Percentiles rank a stretch among this genome's conserved stretches.
phyloP scores from a whole-genome alignment of 2,888 invertebrate species.

The Eristalis intricaria region DNA sequence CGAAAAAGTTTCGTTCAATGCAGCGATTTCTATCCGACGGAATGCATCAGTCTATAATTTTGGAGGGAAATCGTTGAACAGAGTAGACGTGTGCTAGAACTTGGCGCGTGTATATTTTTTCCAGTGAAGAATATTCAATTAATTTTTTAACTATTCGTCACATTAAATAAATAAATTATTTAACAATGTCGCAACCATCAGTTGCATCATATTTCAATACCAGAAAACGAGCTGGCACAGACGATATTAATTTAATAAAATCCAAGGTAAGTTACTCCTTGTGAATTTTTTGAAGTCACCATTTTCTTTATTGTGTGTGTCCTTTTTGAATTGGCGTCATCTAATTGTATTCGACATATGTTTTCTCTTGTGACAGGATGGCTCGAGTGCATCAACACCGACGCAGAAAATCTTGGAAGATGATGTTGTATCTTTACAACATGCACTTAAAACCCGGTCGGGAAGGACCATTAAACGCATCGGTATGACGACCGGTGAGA shows the following conservation, averaged over 20 bases:
- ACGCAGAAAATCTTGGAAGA: conserved; percentile 68
- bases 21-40: conserved; percentile 48
- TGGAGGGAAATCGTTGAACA: conserved; percentile 79
- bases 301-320: conserved; percentile 24
- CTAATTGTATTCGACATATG: conserved; percentile 27
- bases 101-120: conserved; percentile 48
- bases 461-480: conserved; percentile 77
- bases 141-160: neutral
- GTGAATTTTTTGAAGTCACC: conserved; percentile 26
- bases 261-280: conserved; percentile 82
- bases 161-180: conserved; percentile 24
- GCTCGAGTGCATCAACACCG: conserved; percentile 28
- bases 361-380: conserved; percentile 69
- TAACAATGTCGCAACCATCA: conserved; percentile 88
- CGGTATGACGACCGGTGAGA: conserved; percentile 72
- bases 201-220: conserved; percentile 89
- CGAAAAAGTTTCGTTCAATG: conserved; percentile 74
- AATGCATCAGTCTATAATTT: conserved; percentile 74
- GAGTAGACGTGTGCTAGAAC: conserved; percentile 64
- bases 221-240: conserved; percentile 88
- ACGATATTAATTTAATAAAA: conserved; percentile 84
- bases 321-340: neutral
- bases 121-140: conserved; percentile 28
- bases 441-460: conserved; percentile 76
- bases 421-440: conserved; percentile 74